phyloP scores from a whole-genome alignment of 2,888 invertebrate species.

The Kryphioiulus occultus region DNA sequence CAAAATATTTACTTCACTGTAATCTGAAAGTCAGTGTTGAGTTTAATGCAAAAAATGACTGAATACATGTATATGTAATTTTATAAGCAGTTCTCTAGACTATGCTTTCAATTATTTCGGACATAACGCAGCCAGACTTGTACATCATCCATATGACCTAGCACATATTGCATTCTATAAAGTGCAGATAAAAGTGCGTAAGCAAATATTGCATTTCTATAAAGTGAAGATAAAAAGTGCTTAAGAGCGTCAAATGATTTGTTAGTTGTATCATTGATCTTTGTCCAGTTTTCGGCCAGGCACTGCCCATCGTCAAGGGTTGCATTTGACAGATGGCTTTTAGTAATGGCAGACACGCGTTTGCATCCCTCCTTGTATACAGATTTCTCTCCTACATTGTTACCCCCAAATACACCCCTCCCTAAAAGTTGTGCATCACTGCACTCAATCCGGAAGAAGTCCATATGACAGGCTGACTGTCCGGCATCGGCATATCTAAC shows the following conservation, averaged over 20 bases:
- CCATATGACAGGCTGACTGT: slow-evolving; percentile 6
- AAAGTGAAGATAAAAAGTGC: neutral
- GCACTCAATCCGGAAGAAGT: neutral
- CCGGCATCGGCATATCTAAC: slow-evolving; percentile 11
- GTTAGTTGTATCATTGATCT: slow-evolving; percentile 14
- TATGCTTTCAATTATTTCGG: too few relatives aligned
- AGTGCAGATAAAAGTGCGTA: too few relatives aligned
- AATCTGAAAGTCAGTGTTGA: too few relatives aligned
- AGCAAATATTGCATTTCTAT: too few relatives aligned
- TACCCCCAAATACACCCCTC: neutral
- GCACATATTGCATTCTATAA: too few relatives aligned
- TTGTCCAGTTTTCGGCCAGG: neutral
- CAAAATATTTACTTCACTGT: too few relatives aligned
- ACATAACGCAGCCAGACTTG: too few relatives aligned
- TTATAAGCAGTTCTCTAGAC: too few relatives aligned
- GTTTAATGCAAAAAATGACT: too few relatives aligned
- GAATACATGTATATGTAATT: too few relatives aligned
- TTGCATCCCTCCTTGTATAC: neutral
- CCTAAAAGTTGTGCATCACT: slow-evolving; percentile 8
- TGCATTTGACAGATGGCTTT: neutral
- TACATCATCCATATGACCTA: too few relatives aligned
- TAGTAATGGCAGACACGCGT: neutral
- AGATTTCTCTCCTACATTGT: slow-evolving; percentile 12
- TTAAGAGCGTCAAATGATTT: neutral
- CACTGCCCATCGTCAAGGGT: slow-evolving; percentile 3